phyloP scores from a whole-genome alignment of 2,888 invertebrate species.

The Aleiodes alternator region DNA sequence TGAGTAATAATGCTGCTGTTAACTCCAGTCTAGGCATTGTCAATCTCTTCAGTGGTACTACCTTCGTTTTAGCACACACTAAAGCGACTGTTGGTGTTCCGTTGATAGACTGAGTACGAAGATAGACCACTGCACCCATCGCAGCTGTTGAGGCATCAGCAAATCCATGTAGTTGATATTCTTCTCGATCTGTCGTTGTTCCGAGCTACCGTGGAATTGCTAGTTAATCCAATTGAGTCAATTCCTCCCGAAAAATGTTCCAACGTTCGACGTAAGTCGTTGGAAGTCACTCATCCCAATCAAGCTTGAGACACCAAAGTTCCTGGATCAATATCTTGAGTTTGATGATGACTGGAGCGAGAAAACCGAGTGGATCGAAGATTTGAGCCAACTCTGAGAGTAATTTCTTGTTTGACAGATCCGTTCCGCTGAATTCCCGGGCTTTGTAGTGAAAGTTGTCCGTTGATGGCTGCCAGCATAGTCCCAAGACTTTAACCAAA shows the following conservation, averaged over 20 bases:
- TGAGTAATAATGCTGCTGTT: neutral
- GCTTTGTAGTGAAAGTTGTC: neutral
- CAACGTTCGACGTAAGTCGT: neutral
- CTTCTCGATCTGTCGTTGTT: conserved; percentile 55
- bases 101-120: neutral
- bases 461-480: neutral
- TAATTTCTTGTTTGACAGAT: neutral
- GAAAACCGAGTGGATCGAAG: conserved; percentile 2
- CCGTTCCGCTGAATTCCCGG: neutral
- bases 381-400: neutral
- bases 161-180: conserved; percentile 40
- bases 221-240: too few relatives aligned
- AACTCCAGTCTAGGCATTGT: neutral
- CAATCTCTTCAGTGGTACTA: neutral
- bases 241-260: too few relatives aligned
- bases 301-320: neutral
- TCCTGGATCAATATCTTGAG: neutral
- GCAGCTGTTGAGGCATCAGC: conserved; percentile 47
- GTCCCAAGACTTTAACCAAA: neutral
- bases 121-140: conserved; percentile 36
- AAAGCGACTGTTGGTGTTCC: neutral
- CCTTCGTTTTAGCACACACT: neutral
- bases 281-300: conserved; percentile 2
- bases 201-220: conserved; percentile 47
- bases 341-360: conserved; percentile 1